Evolutionary conservation across 1,140 invertebrate species (phyloP).

Genomic region (Physella acuta): DNA sequence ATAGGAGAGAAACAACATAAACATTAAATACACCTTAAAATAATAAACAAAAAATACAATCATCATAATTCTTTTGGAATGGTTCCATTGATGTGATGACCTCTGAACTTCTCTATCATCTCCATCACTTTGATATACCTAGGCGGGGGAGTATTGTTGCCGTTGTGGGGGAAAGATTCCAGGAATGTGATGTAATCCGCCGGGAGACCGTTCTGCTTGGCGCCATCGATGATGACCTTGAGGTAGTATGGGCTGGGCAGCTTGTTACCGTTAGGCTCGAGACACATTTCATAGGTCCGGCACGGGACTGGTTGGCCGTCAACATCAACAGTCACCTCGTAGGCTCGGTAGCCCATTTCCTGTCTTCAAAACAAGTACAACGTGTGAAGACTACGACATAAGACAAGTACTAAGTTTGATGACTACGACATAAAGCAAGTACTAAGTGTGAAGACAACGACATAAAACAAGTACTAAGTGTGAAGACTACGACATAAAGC

Average conservation of each 20-base stretch:
- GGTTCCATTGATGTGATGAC: too few relatives aligned
- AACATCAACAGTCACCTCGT: not conserved
- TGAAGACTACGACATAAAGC: too few relatives aligned
- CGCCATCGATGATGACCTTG: constrained; percentile 9
- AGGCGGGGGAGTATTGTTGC: not conserved
- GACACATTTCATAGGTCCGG: constrained; percentile 15
- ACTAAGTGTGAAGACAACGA: too few relatives aligned
- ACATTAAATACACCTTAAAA: too few relatives aligned
- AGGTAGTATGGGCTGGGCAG: constrained; percentile 9
- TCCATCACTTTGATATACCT: not conserved
- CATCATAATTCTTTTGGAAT: too few relatives aligned
- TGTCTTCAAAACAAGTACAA: too few relatives aligned
- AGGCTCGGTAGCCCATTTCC: not conserved
- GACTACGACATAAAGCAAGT: not conserved
- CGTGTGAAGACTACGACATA: not conserved
- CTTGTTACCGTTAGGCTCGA: not conserved
- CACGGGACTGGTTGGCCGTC: not conserved
- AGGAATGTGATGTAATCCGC: not conserved
- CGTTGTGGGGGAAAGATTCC: constrained; percentile 1
- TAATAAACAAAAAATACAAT: too few relatives aligned
- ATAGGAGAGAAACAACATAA: too few relatives aligned
- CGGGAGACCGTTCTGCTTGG: constrained; percentile 2
- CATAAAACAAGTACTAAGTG: too few relatives aligned
- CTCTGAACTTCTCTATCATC: not conserved
- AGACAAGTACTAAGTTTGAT: not conserved